Percentiles rank a stretch among this genome's conserved stretches.
Evolutionary conservation across 2,888 invertebrate species (phyloP).

Genomic region (Xylota sylvarum): DNA sequence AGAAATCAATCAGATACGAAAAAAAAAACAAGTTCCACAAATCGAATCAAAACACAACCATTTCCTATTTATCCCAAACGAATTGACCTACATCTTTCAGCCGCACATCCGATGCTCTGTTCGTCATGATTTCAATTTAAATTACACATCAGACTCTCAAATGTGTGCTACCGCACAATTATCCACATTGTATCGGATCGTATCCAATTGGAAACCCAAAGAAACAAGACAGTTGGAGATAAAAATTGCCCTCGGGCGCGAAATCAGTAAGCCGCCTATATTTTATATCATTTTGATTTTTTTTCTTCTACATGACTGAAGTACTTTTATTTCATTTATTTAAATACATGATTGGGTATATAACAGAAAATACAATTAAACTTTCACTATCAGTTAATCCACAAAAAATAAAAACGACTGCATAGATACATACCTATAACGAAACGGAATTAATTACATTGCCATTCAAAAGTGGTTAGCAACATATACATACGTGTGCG

Average conservation of each 20-base stretch:
- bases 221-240: constrained; percentile 8
- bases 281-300: constrained; percentile 5
- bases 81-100: constrained; percentile 50
- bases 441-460: constrained; percentile 41
- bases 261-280: constrained; percentile 32
- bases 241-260: constrained; percentile 25
- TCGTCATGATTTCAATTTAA: constrained; percentile 47
- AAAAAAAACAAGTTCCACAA: constrained; percentile 4
- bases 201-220: constrained; percentile 15
- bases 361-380: constrained; percentile 40
- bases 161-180: constrained; percentile 23
- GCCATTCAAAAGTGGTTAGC: constrained; percentile 32
- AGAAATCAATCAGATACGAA: neutral
- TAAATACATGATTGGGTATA: constrained; percentile 12
- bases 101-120: constrained; percentile 4
- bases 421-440: constrained; percentile 12
- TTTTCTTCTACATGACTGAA: neutral
- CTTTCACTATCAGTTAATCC: constrained; percentile 53
- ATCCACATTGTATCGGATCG: neutral
- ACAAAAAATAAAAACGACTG: constrained; percentile 14
- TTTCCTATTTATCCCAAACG: constrained; percentile 19
- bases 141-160: constrained; percentile 33
- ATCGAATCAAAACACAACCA: constrained; percentile 31
- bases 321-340: neutral
- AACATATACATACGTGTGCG: constrained; percentile 4